Evolutionary conservation across 2,113 vertebrate genomes (phyloP), one percentile per base, ranked within the genome.

Genomic region (Gadus macrocephalus): DNA sequence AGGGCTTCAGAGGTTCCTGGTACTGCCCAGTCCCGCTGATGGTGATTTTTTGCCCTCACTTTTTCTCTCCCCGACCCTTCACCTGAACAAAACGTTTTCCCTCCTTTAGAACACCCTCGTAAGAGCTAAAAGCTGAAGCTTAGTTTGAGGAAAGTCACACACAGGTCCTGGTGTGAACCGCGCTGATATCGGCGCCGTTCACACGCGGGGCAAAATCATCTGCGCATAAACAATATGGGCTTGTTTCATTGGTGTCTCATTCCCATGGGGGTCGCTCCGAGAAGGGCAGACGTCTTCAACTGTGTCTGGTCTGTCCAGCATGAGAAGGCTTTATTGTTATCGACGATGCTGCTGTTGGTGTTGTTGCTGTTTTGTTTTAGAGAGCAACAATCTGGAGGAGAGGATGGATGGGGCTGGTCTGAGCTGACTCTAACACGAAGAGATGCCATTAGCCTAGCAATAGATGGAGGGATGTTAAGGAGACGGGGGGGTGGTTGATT

Each of bases 1-100:
- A 88, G 73, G 62, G 81, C 86, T 90, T 79, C 81, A 79, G 86
- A 86, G 82, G 78, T 83, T 77, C 85, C 79, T 83, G 68, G 64
- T 75, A 79, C 67, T 76, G 66, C 55, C n/a, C 3, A 16, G 15
- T 58, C 15, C 55, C 31, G 4, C 31, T 35, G 31, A 35, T 7
- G 31, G 31, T 7, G 31, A 35, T 82, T 83, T 86, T 42, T 49
- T 49, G 8, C 12, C 42, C 42, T 49, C 42, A 49, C 42, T 14
- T 49, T 14, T 14, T 49, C 42, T 71, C 60, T 66, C 31, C n/a
- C 15, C 14, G 16, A 16, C 55, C 55, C n/a, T n/a, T 49, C 42
- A 49, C 42, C 42, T 82, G 83, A 86, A 12, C 72, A 35, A 55
- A 55, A 35, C 31, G 31, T 35, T 35, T 35, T 35, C 31, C 6